phyloP scores from a whole-genome alignment of 2,113 vertebrate species.

The Scartelaos histophorus region DNA sequence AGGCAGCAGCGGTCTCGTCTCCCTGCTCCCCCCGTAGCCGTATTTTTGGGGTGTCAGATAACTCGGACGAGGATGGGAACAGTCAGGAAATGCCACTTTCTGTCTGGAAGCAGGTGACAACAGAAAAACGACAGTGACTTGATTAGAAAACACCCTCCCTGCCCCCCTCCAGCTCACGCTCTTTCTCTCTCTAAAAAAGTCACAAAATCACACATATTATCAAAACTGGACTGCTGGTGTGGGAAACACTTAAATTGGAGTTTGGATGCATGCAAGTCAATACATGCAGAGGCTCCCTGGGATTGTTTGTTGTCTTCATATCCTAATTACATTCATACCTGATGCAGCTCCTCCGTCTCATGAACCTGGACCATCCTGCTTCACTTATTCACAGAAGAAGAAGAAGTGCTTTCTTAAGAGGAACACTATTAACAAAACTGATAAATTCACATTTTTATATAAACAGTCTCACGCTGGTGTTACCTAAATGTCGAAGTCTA shows the following conservation, averaged over 20 bases:
- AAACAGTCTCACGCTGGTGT: not conserved
- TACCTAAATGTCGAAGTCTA: constrained; percentile 47
- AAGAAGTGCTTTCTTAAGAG: not conserved
- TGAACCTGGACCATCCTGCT: constrained; percentile 11
- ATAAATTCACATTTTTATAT: constrained; percentile 16
- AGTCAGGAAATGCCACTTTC: constrained; percentile 84
- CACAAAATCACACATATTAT: constrained; percentile 55
- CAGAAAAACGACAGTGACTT: constrained; percentile 85
- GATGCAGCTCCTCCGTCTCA: constrained; percentile 53
- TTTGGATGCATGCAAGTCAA: constrained; percentile 35
- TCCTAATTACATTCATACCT: constrained; percentile 62
- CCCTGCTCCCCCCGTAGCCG: constrained; percentile 64
- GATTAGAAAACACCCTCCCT: constrained; percentile 69
- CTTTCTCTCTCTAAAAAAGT: constrained; percentile 39
- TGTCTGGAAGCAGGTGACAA: constrained; percentile 82
- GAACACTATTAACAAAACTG: not conserved
- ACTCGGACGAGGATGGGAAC: constrained; percentile 72
- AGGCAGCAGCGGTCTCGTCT: constrained; percentile 67
- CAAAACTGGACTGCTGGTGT: constrained; percentile 41
- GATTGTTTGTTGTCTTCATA: constrained; percentile 28
- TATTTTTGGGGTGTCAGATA: constrained; percentile 91
- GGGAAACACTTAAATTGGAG: constrained; percentile 37
- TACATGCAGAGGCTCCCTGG: constrained; percentile 17
- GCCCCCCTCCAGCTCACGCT: constrained; percentile 10
- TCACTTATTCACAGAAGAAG: not conserved